Conservation (phyloP, 2,113 vertebrate species). For the Ahaetulla prasina region DNA sequence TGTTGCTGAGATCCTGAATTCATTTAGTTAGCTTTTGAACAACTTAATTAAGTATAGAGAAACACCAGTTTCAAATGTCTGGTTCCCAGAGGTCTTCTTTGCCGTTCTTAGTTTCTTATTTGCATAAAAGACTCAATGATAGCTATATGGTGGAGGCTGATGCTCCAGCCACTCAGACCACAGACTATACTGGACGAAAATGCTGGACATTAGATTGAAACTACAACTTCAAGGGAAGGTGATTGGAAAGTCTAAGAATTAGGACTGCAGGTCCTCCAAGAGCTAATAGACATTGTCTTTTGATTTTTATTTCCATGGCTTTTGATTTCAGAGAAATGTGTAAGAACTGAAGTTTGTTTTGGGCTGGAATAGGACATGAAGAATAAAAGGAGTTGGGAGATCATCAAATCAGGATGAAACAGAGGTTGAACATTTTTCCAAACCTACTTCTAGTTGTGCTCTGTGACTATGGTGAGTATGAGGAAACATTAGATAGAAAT, state of each 20-base stretch:
- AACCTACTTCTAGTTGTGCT: constrained; percentile 80
- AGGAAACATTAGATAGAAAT: neutral
- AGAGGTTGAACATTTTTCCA: constrained; percentile 74
- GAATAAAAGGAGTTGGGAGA: constrained; percentile 73
- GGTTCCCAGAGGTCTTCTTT: neutral
- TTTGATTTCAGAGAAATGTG: constrained; percentile 61
- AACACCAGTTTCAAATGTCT: neutral
- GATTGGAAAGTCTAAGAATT: neutral
- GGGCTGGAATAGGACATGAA: constrained; percentile 77
- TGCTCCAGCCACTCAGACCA: neutral
- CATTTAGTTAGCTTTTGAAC: neutral
- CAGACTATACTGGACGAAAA: neutral
- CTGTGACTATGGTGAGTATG: constrained; percentile 84
- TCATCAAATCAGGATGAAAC: constrained; percentile 89
- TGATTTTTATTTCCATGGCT: neutral
- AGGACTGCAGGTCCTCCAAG: neutral
- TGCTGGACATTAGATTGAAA: neutral
- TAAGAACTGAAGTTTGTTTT: constrained; percentile 26
- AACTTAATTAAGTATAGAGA: neutral
- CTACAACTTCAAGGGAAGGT: neutral
- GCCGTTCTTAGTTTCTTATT: neutral
- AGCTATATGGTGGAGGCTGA: neutral
- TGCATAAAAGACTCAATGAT: neutral
- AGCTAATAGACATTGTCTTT: neutral
- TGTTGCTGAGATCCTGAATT: neutral